A percentile compares a stretch with the other conserved stretches of the same genome.
Evolutionary conservation across 2,113 vertebrate genomes (phyloP).

Genomic region (Hucho hucho): DNA sequence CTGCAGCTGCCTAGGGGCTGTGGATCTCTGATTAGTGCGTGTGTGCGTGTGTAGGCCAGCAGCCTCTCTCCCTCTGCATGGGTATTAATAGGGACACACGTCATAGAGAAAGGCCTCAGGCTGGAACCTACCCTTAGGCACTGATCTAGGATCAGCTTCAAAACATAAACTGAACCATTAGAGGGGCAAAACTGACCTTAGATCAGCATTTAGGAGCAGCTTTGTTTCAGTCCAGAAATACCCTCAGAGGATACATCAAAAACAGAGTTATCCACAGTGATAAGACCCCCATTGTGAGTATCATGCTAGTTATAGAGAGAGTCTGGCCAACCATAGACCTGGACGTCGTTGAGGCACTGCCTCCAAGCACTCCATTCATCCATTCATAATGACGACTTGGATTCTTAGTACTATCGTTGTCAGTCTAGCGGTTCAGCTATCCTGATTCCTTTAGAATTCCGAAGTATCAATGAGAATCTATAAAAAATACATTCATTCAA

Average conservation of each 20-base stretch:
- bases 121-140: slow-evolving; percentile 49
- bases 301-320: too few relatives aligned
- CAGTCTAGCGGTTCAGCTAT: too few relatives aligned
- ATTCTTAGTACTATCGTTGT: too few relatives aligned
- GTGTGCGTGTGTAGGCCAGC: slow-evolving; percentile 14
- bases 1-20: slow-evolving; percentile 67
- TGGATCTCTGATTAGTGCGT: slow-evolving; percentile 77
- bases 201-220: background rate
- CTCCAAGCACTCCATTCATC: background rate
- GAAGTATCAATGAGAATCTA: background rate
- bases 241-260: too few relatives aligned
- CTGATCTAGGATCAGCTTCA: slow-evolving; percentile 24
- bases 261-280: too few relatives aligned
- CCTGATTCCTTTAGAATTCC: background rate
- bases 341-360: background rate
- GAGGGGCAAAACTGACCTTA: background rate
- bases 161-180: background rate
- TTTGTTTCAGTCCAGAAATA: too few relatives aligned
- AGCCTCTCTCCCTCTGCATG: slow-evolving; percentile 24
- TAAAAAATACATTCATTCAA: too few relatives aligned
- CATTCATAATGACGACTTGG: background rate
- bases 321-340: too few relatives aligned
- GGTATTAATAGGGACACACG: slow-evolving; percentile 56
- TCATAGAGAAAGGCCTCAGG: slow-evolving; percentile 51
- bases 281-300: too few relatives aligned